phyloP scores from a whole-genome alignment of 35 echinoderm and acorn worm genomes.

The Acanthaster planci region DNA sequence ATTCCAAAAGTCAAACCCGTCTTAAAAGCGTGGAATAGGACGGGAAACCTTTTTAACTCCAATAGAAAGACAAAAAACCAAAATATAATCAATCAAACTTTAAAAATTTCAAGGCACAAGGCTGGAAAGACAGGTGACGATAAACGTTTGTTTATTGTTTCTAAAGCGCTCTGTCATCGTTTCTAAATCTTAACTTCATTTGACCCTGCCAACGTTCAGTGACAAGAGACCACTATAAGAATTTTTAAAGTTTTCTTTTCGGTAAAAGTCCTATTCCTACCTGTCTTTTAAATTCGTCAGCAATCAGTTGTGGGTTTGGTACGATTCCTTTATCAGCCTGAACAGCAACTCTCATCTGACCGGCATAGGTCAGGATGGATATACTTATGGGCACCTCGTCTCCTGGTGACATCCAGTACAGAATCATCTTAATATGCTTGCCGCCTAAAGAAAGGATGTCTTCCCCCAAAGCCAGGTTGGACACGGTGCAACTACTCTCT shows the following conservation, averaged over 20 bases:
- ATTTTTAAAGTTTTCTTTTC: no score
- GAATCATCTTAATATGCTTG: slow-evolving; percentile 21
- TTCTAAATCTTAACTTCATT: no score
- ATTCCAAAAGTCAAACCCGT: not conserved
- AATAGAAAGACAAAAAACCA: no score
- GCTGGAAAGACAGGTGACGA: no score
- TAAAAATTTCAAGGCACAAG: no score
- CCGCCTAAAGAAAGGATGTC: slow-evolving; percentile 23
- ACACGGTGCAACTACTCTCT: slow-evolving; percentile 43
- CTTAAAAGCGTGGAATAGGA: not conserved
- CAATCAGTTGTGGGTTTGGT: slow-evolving; percentile 44
- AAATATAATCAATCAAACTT: no score
- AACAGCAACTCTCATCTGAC: slow-evolving; percentile 43
- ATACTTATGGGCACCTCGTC: slow-evolving; percentile 56
- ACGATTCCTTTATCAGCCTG: slow-evolving; percentile 45
- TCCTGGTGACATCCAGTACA: slow-evolving; percentile 51
- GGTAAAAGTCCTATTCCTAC: slow-evolving; percentile 4
- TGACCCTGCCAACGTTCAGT: no score
- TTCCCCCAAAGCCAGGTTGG: slow-evolving; percentile 52
- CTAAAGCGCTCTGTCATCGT: no score
- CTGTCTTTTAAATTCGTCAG: slow-evolving; percentile 37
- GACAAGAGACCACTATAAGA: no score
- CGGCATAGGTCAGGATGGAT: slow-evolving; percentile 55
- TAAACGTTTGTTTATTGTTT: no score
- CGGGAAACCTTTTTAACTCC: no score